Percentiles rank a stretch among this genome's conserved stretches.
These are phyloP conservation scores for Enhydra lutris DNA, from an alignment of 2,113 vertebrate species.

Conservation along the genomic window DNA sequence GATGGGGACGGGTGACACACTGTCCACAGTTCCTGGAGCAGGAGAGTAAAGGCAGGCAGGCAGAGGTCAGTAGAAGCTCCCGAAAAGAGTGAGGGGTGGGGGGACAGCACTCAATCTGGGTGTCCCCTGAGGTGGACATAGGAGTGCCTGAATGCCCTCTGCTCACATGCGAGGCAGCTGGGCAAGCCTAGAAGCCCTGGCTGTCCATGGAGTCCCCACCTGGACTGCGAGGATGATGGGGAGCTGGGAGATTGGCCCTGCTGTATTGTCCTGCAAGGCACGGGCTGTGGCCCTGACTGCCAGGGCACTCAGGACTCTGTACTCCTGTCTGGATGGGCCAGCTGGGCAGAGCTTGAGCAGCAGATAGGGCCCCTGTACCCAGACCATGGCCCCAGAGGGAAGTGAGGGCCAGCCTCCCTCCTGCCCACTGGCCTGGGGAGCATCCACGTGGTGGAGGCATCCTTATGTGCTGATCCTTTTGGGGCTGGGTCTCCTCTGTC, in stretches of 20 bases:
- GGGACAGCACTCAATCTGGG: neutral
- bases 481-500: neutral
- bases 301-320: neutral
- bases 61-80: neutral
- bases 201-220: neutral
- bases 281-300: fast-evolving
- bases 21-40: neutral
- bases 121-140: neutral
- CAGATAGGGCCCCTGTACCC: neutral
- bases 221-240: neutral
- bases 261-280: neutral
- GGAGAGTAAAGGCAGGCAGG: neutral
- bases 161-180: fast-evolving
- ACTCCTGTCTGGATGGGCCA: neutral
- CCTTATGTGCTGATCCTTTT: fast-evolving
- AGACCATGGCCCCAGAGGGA: neutral
- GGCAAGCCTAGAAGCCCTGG: neutral
- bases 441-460: neutral
- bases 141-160: neutral
- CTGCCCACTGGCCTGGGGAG: neutral
- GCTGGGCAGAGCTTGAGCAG: neutral
- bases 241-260: neutral
- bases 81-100: neutral
- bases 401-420: neutral
- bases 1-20: neutral